These are phyloP conservation scores for Habropoda laboriosa DNA, from an alignment of 1,140 invertebrate species.

Conservation along the genomic window DNA sequence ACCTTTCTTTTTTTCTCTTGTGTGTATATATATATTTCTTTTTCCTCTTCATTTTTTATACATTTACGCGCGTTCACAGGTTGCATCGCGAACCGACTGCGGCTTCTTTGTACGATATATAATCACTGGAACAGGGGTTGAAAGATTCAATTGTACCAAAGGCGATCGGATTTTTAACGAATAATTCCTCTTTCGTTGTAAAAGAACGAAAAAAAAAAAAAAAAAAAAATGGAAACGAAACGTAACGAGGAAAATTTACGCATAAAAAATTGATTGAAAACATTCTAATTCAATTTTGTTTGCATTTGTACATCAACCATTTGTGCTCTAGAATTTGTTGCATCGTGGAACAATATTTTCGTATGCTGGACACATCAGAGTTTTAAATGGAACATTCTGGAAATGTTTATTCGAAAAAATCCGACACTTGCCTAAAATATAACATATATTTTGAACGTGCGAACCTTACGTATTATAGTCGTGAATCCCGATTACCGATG, in stretches of 20 bases:
- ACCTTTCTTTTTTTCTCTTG: too few species aligned
- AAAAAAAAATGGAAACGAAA: neutral
- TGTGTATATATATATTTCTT: conserved; percentile 38
- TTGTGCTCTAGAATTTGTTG: conserved; percentile 10
- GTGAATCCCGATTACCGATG: conserved; percentile 17
- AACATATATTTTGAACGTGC: conserved; percentile 16
- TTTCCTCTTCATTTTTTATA: conserved; percentile 29
- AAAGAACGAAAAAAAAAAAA: neutral
- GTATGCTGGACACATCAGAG: neutral
- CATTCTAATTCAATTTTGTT: neutral
- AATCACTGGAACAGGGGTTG: conserved; percentile 29
- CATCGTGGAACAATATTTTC: neutral
- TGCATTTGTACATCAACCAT: conserved; percentile 8
- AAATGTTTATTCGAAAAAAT: conserved; percentile 11
- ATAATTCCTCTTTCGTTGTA: neutral
- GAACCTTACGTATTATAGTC: conserved; percentile 33
- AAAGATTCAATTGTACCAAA: conserved; percentile 25
- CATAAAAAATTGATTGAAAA: too few species aligned
- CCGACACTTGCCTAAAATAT: conserved; percentile 5
- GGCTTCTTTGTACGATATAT: conserved; percentile 43
- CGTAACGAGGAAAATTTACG: too few species aligned
- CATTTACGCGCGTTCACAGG: conserved; percentile 35
- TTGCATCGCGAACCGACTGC: conserved; percentile 9
- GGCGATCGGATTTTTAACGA: conserved; percentile 15
- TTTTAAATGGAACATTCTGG: neutral